Evolutionary conservation across 1,140 invertebrate genomes (phyloP).

Genomic region (Colletes latitarsis): DNA sequence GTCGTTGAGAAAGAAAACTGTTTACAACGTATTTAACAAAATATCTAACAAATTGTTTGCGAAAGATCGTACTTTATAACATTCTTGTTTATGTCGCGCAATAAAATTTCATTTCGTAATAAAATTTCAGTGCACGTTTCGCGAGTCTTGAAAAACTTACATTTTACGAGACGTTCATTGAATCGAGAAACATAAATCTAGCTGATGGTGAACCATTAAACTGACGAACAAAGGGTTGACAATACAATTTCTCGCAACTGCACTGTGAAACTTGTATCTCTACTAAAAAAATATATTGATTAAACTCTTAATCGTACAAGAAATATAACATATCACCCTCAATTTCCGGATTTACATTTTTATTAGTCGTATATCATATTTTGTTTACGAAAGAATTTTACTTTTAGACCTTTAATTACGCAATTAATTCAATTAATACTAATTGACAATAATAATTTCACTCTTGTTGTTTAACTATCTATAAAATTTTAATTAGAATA

Average conservation of each 20-base stretch:
- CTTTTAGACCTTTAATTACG: no score
- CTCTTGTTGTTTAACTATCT: no score
- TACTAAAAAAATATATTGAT: neutral
- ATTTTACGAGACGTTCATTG: neutral
- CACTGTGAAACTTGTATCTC: neutral
- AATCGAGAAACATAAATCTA: neutral
- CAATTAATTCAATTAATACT: no score
- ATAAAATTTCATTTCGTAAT: neutral
- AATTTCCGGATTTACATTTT: no score
- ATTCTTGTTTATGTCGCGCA: neutral
- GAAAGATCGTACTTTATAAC: neutral
- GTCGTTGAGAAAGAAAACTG: neutral
- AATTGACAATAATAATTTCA: no score
- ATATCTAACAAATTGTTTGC: neutral
- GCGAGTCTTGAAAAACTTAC: neutral
- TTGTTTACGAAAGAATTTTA: no score
- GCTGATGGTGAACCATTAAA: slow-evolving; percentile 10
- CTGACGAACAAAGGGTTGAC: neutral
- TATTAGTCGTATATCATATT: no score
- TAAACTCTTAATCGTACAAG: no score
- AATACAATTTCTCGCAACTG: neutral
- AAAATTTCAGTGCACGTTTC: neutral
- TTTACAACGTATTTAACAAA: neutral
- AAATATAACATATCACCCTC: no score
- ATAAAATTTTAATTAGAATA: no score